Base-by-base conservation (phyloP, 2,113 vertebrate genomes). In the Rostratula benghalensis region DNA sequence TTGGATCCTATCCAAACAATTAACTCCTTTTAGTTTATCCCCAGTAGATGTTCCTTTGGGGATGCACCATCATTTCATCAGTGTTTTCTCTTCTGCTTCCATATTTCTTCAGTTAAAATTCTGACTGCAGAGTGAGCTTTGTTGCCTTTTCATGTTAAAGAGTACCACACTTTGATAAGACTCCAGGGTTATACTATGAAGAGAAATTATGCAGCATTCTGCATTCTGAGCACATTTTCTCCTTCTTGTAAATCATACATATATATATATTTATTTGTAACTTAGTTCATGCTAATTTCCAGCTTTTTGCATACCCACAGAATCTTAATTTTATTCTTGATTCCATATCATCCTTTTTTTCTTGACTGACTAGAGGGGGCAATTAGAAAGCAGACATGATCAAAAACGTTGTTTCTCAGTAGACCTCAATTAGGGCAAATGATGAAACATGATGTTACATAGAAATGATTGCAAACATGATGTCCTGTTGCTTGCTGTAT, bases 61-160 rank as follows among this genome's bases (percentile, higher is more conserved):
- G 60, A 76, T 50, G 28, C 48, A 61, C 70, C 80, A 84, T 92
- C 51, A 68, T 92, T 90, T 93, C 68, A 86, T 90, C 92, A 89
- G 77, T 5, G 2, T 19, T 82, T 95, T 96, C 69, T 89, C 57
- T 69, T 82, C 57, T 45, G 10, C 45, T 90, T 81, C 80, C 68
- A 27, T 77, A 69, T 93, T 96, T 90, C 88, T 92, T 87, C 51
- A 67, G 65, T 87, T 92, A 94, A 94, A 93, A 85, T 54, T 85
- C 67, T n/a, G 60, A 54, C 75, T 77, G 43, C 51, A 57, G 35
- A 64, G 22, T 75, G 69, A 92, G 89, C 57, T 89, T 91, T 35
- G 53, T 61, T 87, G 60, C 53, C 74, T 79, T 30, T 91, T 95
- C 83, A 46, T 60, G 48, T 87, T 89, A 50, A 67, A 54, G 45